Percentiles rank a stretch among this genome's conserved stretches.
Conservation (phyloP, 2,113 vertebrate genomes). For the Stercorarius parasiticus region DNA sequence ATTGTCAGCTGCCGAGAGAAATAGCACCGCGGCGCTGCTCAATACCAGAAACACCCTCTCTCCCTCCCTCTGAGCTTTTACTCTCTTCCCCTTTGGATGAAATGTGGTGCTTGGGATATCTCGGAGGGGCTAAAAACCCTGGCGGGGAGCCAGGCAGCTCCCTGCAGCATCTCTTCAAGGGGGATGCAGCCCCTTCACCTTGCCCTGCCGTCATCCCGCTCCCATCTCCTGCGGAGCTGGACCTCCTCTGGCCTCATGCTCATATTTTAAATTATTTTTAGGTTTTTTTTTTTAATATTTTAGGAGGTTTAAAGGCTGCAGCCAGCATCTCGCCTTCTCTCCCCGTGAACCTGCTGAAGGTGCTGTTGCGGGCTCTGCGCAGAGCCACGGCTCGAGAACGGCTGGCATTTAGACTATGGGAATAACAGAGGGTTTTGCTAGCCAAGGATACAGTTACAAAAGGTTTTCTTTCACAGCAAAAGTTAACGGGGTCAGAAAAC, state of each 20-base stretch:
- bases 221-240: neutral
- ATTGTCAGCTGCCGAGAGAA: slow-evolving; percentile 23
- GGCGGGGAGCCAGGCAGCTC: neutral
- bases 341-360: neutral
- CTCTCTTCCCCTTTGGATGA: neutral
- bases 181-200: neutral
- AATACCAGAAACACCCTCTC: slow-evolving; percentile 41
- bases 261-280: neutral
- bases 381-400: neutral
- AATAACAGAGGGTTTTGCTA: neutral
- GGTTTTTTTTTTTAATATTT: neutral
- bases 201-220: neutral
- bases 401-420: neutral
- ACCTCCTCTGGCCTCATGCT: neutral
- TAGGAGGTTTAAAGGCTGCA: neutral
- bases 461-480: neutral
- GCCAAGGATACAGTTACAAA: neutral
- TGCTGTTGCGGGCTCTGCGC: neutral
- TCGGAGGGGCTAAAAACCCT: neutral
- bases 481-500: neutral
- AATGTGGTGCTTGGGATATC: neutral
- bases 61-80: neutral
- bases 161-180: neutral
- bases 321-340: neutral
- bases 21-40: neutral